Conservation (phyloP, 2,888 invertebrate genomes). For the Allygus modestus region DNA sequence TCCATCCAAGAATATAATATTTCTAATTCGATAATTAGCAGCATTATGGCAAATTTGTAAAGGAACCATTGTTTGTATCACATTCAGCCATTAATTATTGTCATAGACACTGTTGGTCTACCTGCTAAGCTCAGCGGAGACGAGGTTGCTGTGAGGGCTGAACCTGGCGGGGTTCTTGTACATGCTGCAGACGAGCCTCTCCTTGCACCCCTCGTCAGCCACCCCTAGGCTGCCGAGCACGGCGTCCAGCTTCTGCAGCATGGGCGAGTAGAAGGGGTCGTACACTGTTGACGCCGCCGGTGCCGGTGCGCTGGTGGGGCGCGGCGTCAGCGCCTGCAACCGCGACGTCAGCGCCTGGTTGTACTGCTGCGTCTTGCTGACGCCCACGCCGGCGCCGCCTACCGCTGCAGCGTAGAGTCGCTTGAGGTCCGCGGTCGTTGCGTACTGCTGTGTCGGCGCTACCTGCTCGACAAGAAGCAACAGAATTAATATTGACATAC, state of each 20-base stretch:
- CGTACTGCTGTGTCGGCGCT: slow-evolving; percentile 28
- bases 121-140: slow-evolving; percentile 93
- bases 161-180: slow-evolving; percentile 90
- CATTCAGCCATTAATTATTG: no score
- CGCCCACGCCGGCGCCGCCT: neutral
- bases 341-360: slow-evolving; percentile 28
- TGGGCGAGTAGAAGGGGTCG: slow-evolving; percentile 92
- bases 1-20: no score
- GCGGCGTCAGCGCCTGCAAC: slow-evolving; percentile 55
- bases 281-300: slow-evolving; percentile 75
- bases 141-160: slow-evolving; percentile 91
- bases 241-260: slow-evolving; percentile 86
- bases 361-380: slow-evolving; percentile 24
- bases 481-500: no score
- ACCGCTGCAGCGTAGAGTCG: slow-evolving; percentile 35
- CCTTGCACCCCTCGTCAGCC: slow-evolving; percentile 84
- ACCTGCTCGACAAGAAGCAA: neutral
- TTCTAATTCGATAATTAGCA: no score
- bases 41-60: no score
- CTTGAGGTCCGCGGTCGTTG: slow-evolving; percentile 8
- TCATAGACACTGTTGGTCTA: no score
- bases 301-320: slow-evolving; percentile 34
- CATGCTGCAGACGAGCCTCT: slow-evolving; percentile 89
- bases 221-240: slow-evolving; percentile 86
- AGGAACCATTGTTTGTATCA: no score